phyloP scores from a whole-genome alignment of 2,113 vertebrate species.

The Cyprinus carpio region DNA sequence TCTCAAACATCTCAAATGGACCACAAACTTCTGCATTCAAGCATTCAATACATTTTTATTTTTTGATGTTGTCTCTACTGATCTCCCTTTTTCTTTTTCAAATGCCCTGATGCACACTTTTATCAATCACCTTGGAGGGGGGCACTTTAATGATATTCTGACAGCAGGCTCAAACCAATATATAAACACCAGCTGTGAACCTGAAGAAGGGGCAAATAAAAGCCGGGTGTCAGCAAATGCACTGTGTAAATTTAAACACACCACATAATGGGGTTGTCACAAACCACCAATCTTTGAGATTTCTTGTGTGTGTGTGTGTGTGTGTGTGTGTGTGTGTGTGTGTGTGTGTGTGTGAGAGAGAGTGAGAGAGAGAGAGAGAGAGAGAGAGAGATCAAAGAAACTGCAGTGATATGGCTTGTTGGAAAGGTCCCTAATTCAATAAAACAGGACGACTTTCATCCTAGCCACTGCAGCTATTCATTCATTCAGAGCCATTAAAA shows the following conservation, averaged over 20 bases:
- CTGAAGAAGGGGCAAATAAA: conserved; percentile 39
- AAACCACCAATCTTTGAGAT: too few species aligned
- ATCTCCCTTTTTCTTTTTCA: not conserved
- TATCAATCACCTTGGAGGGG: conserved; percentile 48
- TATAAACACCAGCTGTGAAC: conserved; percentile 39
- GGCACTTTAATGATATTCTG: conserved; percentile 39
- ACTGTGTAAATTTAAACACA: conserved; percentile 47
- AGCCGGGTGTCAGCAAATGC: conserved; percentile 52
- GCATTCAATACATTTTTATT: not conserved
- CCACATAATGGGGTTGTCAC: not conserved
- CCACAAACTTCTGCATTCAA: not conserved
- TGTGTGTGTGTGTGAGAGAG: too few species aligned
- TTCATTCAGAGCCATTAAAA: not conserved
- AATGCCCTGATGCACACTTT: not conserved
- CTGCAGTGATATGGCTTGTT: conserved; percentile 32
- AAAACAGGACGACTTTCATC: conserved; percentile 45
- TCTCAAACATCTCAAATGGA: too few species aligned
- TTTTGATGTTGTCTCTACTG: too few species aligned
- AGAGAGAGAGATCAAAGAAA: conserved; percentile 42
- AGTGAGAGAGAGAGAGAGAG: conserved; percentile 26
- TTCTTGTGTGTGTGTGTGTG: too few species aligned
- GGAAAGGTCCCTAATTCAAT: conserved; percentile 55
- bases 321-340: too few species aligned
- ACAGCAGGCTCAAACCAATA: conserved; percentile 44
- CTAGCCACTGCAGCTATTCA: conserved; percentile 3